phyloP scores from a whole-genome alignment of 2,797 vertebrate genomes.

The Smutsia gigantea region DNA sequence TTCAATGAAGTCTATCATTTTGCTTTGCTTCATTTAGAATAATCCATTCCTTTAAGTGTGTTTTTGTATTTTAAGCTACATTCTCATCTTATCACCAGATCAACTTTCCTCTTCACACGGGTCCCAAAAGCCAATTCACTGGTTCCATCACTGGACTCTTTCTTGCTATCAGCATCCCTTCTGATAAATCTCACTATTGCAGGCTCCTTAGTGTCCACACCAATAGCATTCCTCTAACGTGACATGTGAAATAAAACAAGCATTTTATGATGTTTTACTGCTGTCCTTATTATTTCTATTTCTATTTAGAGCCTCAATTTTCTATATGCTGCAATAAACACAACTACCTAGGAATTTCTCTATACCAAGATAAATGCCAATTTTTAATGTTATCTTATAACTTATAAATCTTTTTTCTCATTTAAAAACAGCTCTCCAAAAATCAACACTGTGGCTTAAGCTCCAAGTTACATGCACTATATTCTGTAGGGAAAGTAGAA shows the following conservation, averaged over 20 bases:
- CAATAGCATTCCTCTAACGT: slow-evolving; percentile 70
- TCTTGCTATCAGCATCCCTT: slow-evolving; percentile 63
- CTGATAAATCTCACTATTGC: slow-evolving; percentile 55
- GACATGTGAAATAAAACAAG: slow-evolving; percentile 70
- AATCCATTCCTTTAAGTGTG: not conserved
- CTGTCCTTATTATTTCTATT: slow-evolving; percentile 71
- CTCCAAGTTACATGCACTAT: not conserved
- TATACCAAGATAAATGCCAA: not conserved
- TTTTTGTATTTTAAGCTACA: not conserved
- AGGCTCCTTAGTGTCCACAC: slow-evolving; percentile 69
- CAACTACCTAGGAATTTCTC: not conserved
- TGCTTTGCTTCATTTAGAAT: not conserved
- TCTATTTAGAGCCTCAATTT: slow-evolving; percentile 74
- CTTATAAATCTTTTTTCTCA: not conserved
- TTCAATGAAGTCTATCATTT: not conserved
- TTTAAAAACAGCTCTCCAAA: not conserved
- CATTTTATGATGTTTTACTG: slow-evolving; percentile 67
- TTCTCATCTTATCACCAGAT: not conserved
- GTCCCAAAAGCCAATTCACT: not conserved
- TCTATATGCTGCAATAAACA: not conserved
- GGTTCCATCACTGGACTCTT: slow-evolving; percentile 19
- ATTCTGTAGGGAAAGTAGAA: not conserved
- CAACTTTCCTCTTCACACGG: not conserved
- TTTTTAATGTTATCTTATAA: not conserved
- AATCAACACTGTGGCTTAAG: not conserved